These are phyloP conservation scores for Euproctis similis DNA, from an alignment of 2,888 invertebrate genomes.

Conservation along the genomic window DNA sequence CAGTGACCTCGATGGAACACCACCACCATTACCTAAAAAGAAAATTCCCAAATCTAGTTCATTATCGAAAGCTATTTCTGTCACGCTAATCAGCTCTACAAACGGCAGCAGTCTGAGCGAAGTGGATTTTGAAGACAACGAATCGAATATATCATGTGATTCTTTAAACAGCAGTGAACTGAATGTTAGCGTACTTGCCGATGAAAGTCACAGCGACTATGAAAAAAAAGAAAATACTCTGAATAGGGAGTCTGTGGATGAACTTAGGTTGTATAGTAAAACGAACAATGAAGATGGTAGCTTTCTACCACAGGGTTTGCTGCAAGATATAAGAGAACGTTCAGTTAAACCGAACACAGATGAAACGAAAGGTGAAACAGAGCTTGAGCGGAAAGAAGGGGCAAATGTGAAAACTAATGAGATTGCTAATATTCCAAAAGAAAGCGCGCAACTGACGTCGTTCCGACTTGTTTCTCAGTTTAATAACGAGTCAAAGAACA, in stretches of 20 bases:
- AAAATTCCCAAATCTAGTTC: constrained; percentile 71
- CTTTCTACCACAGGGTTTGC: constrained; percentile 79
- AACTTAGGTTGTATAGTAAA: constrained; percentile 47
- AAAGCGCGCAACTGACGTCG: constrained; percentile 68
- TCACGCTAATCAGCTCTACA: constrained; percentile 73
- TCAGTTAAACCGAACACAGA: constrained; percentile 68
- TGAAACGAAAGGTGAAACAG: constrained; percentile 58
- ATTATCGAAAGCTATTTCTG: constrained; percentile 70
- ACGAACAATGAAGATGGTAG: constrained; percentile 54
- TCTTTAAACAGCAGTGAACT: constrained; percentile 85
- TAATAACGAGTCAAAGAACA: constrained; percentile 55
- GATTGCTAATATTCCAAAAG: constrained; percentile 62
- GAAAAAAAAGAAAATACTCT: constrained; percentile 59
- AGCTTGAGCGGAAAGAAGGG: constrained; percentile 45
- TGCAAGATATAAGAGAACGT: constrained; percentile 82
- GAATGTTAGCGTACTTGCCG: constrained; percentile 68
- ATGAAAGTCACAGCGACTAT: constrained; percentile 64
- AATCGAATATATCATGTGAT: constrained; percentile 87
- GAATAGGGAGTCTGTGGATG: constrained; percentile 42
- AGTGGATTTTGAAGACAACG: constrained; percentile 82
- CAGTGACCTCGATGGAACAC: constrained; percentile 86
- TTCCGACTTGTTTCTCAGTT: constrained; percentile 71
- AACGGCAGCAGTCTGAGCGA: constrained; percentile 78
- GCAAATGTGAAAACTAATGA: constrained; percentile 65
- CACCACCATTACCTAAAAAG: constrained; percentile 81